These are phyloP conservation scores for Dysdera silvatica DNA, from an alignment of 1,140 invertebrate species.

Conservation along the genomic window DNA sequence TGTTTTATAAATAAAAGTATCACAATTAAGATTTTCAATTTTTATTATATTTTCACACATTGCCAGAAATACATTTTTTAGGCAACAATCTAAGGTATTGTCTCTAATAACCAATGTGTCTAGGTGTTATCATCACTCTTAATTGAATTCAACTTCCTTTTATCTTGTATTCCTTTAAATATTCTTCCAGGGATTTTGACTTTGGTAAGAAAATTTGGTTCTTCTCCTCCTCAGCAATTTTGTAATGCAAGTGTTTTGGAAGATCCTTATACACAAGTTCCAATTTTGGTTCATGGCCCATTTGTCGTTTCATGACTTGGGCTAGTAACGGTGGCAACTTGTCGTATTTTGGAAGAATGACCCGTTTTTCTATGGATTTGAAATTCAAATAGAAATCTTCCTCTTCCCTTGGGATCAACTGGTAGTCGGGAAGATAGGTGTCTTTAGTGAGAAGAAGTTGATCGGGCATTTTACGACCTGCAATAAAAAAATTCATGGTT, in stretches of 20 bases:
- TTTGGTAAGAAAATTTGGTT: not conserved
- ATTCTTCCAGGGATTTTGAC: conserved; percentile 13
- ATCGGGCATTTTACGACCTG: conserved; percentile 6
- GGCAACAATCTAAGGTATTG: too few relatives aligned
- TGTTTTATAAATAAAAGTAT: too few relatives aligned
- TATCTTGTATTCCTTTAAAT: too few relatives aligned
- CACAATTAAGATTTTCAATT: too few relatives aligned
- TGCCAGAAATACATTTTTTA: too few relatives aligned
- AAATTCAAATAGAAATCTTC: conserved; percentile 1
- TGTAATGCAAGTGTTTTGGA: not conserved
- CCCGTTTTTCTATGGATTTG: not conserved
- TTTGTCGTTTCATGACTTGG: not conserved
- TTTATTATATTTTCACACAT: too few relatives aligned
- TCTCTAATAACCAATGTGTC: too few relatives aligned
- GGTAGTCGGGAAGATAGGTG: conserved; percentile 11
- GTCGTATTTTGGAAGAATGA: conserved; percentile 6
- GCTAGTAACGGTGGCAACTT: conserved; percentile 7
- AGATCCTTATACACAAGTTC: conserved; percentile 12
- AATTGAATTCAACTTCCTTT: too few relatives aligned
- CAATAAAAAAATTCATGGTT: not conserved
- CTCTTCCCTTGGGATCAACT: conserved; percentile 14
- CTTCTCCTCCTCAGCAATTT: not conserved
- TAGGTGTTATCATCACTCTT: too few relatives aligned
- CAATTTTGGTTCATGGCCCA: conserved; percentile 1
- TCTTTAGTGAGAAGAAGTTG: not conserved